Evolutionary conservation across 2,888 invertebrate genomes (phyloP), one percentile per base, ranked within the genome.

Genomic region (Mythimna impura): DNA sequence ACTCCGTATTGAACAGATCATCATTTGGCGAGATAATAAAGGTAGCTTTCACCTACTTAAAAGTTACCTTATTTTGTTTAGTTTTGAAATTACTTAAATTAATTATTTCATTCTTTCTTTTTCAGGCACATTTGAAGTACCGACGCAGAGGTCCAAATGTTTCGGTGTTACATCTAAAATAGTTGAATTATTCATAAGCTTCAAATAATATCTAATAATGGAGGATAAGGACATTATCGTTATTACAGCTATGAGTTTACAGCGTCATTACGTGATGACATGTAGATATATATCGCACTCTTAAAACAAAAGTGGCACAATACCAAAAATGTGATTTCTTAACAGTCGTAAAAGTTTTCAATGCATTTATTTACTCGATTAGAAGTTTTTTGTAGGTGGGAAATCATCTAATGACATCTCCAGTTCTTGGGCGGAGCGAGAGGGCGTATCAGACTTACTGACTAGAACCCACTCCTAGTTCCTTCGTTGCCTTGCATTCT

Each of bases 11-110:
- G 12, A 96, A 97, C 25, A 97, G 98, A 76, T 96, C 97, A 52
- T 97, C 97, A 78, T 99, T 98, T 92, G 96, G 97, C 43, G 97
- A 97, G 89, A 99, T 99, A 78, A 96, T 97, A 34, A 92, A 97
- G 93, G 97, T 97, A 92, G 3, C 20, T 30, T 57, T 20, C n/a
- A 1, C 12, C 0, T 30, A 3, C 17, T 57, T n/a, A 52, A n/a
- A 50, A 47, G 1, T 17, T 47, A 47, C 17, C 7, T 47, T 20
- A 47, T 17, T 47, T 47, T 47, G 5, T 7, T 7, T 47, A 9
- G 30, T 17, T 57, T 30, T 17, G 20, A 17, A 55, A 50, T 6
- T 52, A 65, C 5, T 17, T 3, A 3, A 66, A 3, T 7, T 30
- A 22, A 22, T 61, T 12, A 9, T 40, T 25, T 14, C 12, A 36